Evolutionary conservation across 2,797 vertebrate genomes (phyloP), one percentile per base, ranked within the genome.

Genomic region (Threskiornis aethiopicus): DNA sequence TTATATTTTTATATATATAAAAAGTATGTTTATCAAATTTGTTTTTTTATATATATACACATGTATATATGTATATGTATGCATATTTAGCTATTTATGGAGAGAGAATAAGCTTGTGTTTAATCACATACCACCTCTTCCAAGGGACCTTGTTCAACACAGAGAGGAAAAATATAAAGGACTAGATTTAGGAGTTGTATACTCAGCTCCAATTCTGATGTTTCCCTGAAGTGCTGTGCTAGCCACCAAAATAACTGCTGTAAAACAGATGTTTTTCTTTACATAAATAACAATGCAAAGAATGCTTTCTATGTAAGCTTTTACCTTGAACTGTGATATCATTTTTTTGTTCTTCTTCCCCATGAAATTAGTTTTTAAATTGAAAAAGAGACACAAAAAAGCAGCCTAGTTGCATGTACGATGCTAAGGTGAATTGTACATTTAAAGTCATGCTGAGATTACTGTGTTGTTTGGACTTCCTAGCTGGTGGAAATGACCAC

Each of bases 31-130:
- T 39, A 57, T 33, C 21, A 82, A 54, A 65, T 42, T 35, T 18
- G 13, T 1, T 1, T 57, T 7, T 55, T 13, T 39, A 31, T 35
- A 55, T 10, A n/a, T 2, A 35, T 16, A 6, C 1, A 16, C 17
- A 14, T 46, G 11, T 3, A 3, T 2, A 15, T n/a, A 42, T 11
- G 29, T 35, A 49, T 11, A 37, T 17, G 5, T 54, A 29, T 9
- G 29, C 5, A 28, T 19, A 62, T 28, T 55, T 24, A 82, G 26
- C 22, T 54, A 65, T 37, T 86, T 44, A 14, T 12, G 55, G 1
- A 83, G 47, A 77, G 11, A 59, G 9, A 66, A 22, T 13, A 54
- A 89, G 24, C 31, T 55, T 31, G 18, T 65, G 66, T 72, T 93
- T 51, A 58, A 86, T 52, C 73, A 87, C 62, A 19, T 3, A 21